These are phyloP conservation scores for Stegastes partitus DNA, from an alignment of 2,113 vertebrate species.

Conservation along the genomic window DNA sequence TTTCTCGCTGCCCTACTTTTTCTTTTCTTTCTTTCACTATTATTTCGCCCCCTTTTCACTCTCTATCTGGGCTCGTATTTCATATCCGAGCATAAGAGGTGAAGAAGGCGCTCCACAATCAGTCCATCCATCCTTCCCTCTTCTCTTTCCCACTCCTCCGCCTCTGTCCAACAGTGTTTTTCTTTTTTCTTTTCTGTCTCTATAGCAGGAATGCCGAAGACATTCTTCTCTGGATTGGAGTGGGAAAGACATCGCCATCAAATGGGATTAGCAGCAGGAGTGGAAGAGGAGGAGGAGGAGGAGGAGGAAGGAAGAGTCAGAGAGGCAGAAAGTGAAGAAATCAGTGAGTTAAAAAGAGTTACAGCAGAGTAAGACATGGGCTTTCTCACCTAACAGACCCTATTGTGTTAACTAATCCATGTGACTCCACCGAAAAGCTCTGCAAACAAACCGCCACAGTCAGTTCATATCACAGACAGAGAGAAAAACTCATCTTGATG, in stretches of 20 bases:
- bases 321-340: conserved; percentile 40
- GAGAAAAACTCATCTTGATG: conserved; percentile 13
- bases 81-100: conserved; percentile 47
- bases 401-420: conserved; percentile 75
- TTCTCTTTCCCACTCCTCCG: conserved; percentile 35
- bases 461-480: conserved; percentile 1
- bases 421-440: conserved; percentile 56
- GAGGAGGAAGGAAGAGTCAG: conserved; percentile 29
- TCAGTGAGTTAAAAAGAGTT: conserved; percentile 35
- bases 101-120: conserved; percentile 56
- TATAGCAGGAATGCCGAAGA: conserved; percentile 77
- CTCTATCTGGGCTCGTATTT: conserved; percentile 58
- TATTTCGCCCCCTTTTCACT: neutral
- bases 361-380: conserved; percentile 29
- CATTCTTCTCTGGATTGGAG: conserved; percentile 80
- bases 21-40: conserved; percentile 19
- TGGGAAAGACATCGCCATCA: conserved; percentile 80
- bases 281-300: conserved; percentile 44
- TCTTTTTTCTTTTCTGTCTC: conserved; percentile 28
- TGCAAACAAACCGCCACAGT: conserved; percentile 59
- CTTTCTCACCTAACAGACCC: conserved; percentile 47
- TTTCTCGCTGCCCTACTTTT: conserved; percentile 65
- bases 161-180: conserved; percentile 36
- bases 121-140: conserved; percentile 52
- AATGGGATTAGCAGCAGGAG: conserved; percentile 83